Conservation (phyloP, 2,888 invertebrate species). For the Melieria omissa region DNA sequence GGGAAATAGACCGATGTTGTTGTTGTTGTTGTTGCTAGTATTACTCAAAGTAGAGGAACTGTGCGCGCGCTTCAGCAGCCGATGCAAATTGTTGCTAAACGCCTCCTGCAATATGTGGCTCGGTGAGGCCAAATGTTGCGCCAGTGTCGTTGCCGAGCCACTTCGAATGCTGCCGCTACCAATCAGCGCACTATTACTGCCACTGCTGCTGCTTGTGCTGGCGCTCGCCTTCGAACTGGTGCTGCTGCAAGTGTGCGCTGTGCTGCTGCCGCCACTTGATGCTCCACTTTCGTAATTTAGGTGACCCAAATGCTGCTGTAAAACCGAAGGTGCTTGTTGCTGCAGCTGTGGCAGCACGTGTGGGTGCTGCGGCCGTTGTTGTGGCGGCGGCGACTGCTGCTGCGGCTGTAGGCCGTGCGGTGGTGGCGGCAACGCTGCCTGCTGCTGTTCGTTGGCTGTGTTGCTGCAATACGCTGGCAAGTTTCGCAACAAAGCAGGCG, state of each 20-base stretch:
- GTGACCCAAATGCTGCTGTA: conserved; percentile 66
- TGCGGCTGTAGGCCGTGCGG: conserved; percentile 22
- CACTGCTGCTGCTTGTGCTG: conserved; percentile 43
- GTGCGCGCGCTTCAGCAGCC: conserved; percentile 53
- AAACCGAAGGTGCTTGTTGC: conserved; percentile 53
- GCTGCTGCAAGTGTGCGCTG: conserved; percentile 46
- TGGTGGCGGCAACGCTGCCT: neutral
- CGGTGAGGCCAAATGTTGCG: conserved; percentile 58
- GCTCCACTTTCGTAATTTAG: conserved; percentile 61
- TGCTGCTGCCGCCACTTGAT: conserved; percentile 47
- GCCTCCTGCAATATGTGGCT: conserved; percentile 58
- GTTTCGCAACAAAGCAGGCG: conserved; percentile 54
- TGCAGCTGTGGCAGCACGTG: conserved; percentile 34
- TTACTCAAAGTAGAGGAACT: conserved; percentile 49
- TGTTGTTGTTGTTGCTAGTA: conserved; percentile 31
- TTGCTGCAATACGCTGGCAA: conserved; percentile 11
- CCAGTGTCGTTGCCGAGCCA: conserved; percentile 57
- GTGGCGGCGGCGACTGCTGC: conserved; percentile 36
- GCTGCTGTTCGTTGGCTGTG: neutral
- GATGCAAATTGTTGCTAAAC: conserved; percentile 51
- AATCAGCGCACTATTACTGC: conserved; percentile 23
- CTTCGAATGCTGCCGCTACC: conserved; percentile 51
- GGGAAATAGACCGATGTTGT: neutral
- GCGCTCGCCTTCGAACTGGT: conserved; percentile 39
- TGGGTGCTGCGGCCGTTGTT: conserved; percentile 36